A percentile compares a stretch with the other conserved stretches of the same genome.
phyloP scores from a whole-genome alignment of 2,888 invertebrate genomes.

The Strigamia crassipes region DNA sequence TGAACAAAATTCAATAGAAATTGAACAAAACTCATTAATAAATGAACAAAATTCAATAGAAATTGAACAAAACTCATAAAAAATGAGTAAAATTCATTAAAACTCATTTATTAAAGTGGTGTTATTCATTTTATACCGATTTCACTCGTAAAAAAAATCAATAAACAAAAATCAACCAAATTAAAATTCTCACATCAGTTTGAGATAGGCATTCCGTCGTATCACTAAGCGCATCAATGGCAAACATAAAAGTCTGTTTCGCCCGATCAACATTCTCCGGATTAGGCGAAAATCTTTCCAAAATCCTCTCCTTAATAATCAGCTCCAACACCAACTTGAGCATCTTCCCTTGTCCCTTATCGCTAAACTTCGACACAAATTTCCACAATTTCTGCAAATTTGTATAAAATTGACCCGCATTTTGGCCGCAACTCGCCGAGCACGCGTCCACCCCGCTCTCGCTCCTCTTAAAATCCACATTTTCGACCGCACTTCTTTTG shows the following conservation, averaged over 20 bases:
- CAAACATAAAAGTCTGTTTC: background rate
- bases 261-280: background rate
- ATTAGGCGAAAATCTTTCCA: background rate
- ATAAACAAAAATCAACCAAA: background rate
- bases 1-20: too few species aligned
- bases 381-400: slow-evolving; percentile 36
- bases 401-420: background rate
- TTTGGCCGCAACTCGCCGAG: background rate
- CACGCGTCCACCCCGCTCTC: too few species aligned
- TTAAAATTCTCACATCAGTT: background rate
- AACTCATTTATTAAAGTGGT: too few species aligned
- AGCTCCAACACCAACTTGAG: background rate
- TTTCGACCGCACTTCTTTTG: too few species aligned
- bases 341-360: background rate
- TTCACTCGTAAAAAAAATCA: too few species aligned
- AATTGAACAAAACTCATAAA: background rate
- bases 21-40: background rate
- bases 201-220: background rate
- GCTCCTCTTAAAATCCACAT: too few species aligned
- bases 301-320: background rate
- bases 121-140: too few species aligned
- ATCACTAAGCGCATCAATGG: background rate
- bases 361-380: slow-evolving; percentile 16
- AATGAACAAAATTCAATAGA: background rate
- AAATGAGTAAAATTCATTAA: background rate